A percentile compares a stretch with the other conserved stretches of the same genome.
phyloP scores from a whole-genome alignment of 2,888 invertebrate species.

The Dynastes hyllus region DNA sequence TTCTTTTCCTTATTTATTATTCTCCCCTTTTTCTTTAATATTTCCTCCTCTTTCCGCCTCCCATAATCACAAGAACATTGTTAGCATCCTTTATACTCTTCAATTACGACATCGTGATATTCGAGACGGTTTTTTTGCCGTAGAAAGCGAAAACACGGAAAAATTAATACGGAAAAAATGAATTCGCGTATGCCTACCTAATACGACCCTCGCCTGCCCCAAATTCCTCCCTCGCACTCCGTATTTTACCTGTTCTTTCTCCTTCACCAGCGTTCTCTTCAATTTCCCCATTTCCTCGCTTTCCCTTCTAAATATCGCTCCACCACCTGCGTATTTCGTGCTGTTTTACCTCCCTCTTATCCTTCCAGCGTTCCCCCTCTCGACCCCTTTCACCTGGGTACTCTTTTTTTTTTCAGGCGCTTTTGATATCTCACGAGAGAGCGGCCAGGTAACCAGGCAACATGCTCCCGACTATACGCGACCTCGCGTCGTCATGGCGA shows the following conservation, averaged over 20 bases:
- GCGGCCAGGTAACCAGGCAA: conserved; percentile 27
- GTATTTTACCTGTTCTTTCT: neutral
- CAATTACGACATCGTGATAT: neutral
- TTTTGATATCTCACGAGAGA: conserved; percentile 12
- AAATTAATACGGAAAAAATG: neutral
- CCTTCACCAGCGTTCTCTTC: neutral
- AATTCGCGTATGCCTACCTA: conserved; percentile 9
- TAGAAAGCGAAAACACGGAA: neutral
- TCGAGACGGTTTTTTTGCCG: neutral
- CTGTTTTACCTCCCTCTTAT: neutral
- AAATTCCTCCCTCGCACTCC: neutral
- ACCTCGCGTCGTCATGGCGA: conserved; percentile 10
- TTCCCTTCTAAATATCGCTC: neutral
- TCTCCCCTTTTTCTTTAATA: too few relatives aligned
- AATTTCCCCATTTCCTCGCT: neutral
- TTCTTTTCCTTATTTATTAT: too few relatives aligned
- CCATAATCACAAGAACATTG: too few relatives aligned
- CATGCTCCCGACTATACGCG: conserved; percentile 4
- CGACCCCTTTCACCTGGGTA: conserved; percentile 18
- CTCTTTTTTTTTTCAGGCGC: conserved; percentile 2
- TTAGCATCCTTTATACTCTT: neutral
- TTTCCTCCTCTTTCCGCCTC: too few relatives aligned
- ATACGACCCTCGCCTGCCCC: neutral
- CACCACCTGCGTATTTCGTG: conserved; percentile 1
- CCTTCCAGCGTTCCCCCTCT: neutral